Conservation (phyloP, 2,797 vertebrate genomes). For the Centropyge bicolor region DNA sequence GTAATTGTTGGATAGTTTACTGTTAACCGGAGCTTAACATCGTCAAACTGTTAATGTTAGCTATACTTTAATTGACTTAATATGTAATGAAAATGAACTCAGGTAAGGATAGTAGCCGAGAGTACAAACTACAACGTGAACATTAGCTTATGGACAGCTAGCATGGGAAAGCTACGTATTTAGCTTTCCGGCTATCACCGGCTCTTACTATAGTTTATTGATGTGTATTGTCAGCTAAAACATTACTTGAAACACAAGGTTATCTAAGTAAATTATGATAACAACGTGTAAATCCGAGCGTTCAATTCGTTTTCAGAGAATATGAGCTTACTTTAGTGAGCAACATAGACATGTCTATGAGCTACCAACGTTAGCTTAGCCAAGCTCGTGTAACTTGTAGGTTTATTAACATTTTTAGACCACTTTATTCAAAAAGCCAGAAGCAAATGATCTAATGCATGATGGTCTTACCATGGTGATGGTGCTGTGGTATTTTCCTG, state of each 20-base stretch:
- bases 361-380: slow-evolving; percentile 53
- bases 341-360: not conserved
- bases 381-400: not conserved
- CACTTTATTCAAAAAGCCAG: not conserved
- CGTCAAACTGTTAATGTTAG: not conserved
- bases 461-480: slow-evolving; percentile 78
- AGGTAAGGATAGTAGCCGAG: not conserved
- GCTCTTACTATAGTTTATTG: accelerated
- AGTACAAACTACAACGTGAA: not conserved
- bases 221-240: too few species aligned
- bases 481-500: slow-evolving; percentile 3
- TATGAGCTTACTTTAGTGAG: not conserved
- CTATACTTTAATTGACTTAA: not conserved
- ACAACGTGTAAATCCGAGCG: not conserved
- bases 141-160: slow-evolving; percentile 15
- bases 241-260: accelerated
- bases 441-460: accelerated
- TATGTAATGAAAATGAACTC: not conserved
- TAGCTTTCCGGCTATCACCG: not conserved
- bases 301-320: not conserved
- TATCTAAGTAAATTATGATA: accelerated
- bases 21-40: not conserved
- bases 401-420: not conserved
- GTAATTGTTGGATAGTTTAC: not conserved
- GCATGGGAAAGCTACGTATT: not conserved